Conservation (phyloP, 2,888 invertebrate genomes). For the Pachydiplax longipennis region DNA sequence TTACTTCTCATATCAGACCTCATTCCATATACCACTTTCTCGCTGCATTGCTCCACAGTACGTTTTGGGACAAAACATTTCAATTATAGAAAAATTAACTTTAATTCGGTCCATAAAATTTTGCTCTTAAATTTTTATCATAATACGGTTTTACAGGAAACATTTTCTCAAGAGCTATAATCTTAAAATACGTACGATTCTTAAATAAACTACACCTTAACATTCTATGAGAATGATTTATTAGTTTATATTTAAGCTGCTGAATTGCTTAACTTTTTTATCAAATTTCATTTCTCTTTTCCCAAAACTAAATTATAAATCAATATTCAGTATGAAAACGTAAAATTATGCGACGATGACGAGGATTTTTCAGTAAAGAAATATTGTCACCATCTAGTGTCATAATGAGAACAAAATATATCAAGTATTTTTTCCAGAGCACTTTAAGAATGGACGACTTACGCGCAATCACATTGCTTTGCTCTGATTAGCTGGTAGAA, state of each 20-base stretch:
- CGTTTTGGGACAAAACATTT: neutral
- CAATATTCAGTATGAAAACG: constrained; percentile 33
- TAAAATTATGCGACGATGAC: constrained; percentile 23
- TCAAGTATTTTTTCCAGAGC: neutral
- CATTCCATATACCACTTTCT: neutral
- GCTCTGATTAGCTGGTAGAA: neutral
- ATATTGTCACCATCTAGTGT: neutral
- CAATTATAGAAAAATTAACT: neutral
- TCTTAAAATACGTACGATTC: constrained; percentile 16
- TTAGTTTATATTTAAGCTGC: constrained; percentile 36
- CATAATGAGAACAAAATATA: constrained; percentile 18
- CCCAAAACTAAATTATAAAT: constrained; percentile 32
- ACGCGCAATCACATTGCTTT: neutral
- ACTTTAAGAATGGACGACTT: neutral
- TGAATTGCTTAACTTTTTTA: constrained; percentile 40
- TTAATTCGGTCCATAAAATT: neutral
- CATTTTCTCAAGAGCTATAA: constrained; percentile 5
- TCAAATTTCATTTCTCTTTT: constrained; percentile 44
- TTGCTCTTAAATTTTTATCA: neutral
- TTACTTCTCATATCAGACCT: constrained; percentile 12
- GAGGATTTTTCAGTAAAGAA: neutral
- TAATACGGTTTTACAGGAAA: neutral
- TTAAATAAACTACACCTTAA: constrained; percentile 34
- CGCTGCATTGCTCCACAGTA: neutral
- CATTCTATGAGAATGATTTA: constrained; percentile 44